Base-by-base conservation (phyloP, 2,888 invertebrate genomes). In the Lithosia quadra region DNA sequence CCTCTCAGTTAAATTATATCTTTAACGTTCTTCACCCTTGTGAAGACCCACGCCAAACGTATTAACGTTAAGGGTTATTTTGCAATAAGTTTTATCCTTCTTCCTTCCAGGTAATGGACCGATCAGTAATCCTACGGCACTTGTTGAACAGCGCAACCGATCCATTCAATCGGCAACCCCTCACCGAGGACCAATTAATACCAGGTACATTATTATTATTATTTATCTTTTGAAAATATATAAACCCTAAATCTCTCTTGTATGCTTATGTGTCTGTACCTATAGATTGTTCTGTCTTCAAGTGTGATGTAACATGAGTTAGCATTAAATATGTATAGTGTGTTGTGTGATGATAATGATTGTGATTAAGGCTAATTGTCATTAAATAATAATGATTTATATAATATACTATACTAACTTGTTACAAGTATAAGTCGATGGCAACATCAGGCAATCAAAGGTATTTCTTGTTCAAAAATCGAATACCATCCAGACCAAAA, bases 101-200 rank as follows among this genome's bases (percentile, higher is more conserved):
- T 63, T 60, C 13, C 28, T 78, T 93, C 88, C 83, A 94, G 94
- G 96, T 99, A 33, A 99, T 99, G 99, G 99, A 99, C 92, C 96
- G 99, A 72, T 96, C 98, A 43, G 98, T 99, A 79, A 99, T 99
- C 74, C 96, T 98, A 87, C 96, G 99, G 75, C 99, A 99, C 94
- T 95, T 99, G 86, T 96, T 99, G 81, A 99, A 99, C 93, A 99
- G 99, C 84, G 98, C 97, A 84, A 99, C 99, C 0, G 99, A 99
- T 95, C 99, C 99, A 0, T 99, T 99, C 95, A 99, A 99, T 92
- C 96, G 99, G 72, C 99, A 99, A 91, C 97, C 98, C 21, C 96
- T 99, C 59, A 98, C 98, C 15, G 99, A 99, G 92, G 98, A 99
- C 85, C 98, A 99, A 96, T 96, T 99, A 64, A 96, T 96, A 84